A percentile compares a stretch with the other conserved stretches of the same genome.
Evolutionary conservation across 1,140 invertebrate species (phyloP).

Genomic region (Diuraphis noxia): DNA sequence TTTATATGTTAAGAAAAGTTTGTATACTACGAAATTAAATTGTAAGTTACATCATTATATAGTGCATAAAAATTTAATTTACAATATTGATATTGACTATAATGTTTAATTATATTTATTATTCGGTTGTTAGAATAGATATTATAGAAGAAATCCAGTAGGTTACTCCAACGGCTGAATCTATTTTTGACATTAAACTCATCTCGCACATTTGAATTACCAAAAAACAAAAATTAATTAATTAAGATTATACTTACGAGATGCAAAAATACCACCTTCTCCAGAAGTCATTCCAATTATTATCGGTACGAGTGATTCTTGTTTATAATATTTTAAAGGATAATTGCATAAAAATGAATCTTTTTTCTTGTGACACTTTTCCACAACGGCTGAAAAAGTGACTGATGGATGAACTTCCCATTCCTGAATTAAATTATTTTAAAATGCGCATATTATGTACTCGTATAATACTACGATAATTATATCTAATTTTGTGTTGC

Average conservation of each 20-base stretch:
- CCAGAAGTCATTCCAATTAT: constrained; percentile 46
- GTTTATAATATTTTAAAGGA: constrained; percentile 25
- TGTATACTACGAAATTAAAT: too few relatives aligned
- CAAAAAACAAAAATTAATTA: neutral
- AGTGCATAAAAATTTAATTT: neutral
- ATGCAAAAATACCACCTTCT: constrained; percentile 38
- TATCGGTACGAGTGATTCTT: constrained; percentile 38
- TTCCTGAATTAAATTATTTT: constrained; percentile 2
- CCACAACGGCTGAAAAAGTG: neutral
- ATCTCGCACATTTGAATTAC: neutral
- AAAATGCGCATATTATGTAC: too few relatives aligned
- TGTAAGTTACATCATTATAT: neutral
- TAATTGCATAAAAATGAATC: constrained; percentile 13
- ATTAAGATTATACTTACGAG: constrained; percentile 1
- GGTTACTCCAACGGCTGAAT: too few relatives aligned
- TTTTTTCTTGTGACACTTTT: neutral
- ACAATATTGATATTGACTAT: neutral
- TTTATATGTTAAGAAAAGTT: too few relatives aligned
- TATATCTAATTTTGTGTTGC: neutral
- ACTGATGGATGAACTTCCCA: neutral
- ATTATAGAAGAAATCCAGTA: neutral
- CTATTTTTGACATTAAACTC: neutral
- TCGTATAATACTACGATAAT: neutral
- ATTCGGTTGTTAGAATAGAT: neutral
- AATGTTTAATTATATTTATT: neutral